These are phyloP conservation scores for Notiomystis cincta DNA, from an alignment of 2,113 vertebrate genomes.

Conservation along the genomic window DNA sequence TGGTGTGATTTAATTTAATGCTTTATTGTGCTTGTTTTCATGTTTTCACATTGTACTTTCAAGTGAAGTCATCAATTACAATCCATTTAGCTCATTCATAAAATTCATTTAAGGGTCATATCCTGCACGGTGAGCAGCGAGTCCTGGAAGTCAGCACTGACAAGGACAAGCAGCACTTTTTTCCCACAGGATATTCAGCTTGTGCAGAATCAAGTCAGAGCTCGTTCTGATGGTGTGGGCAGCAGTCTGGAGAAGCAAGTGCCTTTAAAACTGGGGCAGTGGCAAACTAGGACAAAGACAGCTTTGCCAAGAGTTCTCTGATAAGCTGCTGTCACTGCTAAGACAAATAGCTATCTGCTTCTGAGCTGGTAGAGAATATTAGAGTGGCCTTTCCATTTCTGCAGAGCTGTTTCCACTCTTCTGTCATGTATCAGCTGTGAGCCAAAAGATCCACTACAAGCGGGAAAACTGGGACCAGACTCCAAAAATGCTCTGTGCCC, in stretches of 20 bases:
- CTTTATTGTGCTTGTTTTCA: neutral
- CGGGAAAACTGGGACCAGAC: neutral
- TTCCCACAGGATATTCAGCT: neutral
- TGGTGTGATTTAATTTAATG: neutral
- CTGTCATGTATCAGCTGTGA: neutral
- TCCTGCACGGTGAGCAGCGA: neutral
- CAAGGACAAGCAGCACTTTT: neutral
- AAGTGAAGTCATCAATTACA: constrained; percentile 28
- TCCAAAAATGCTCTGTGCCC: neutral
- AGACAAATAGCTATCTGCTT: neutral
- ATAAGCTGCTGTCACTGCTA: neutral
- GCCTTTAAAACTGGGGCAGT: neutral
- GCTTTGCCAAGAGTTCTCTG: neutral
- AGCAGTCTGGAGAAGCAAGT: neutral
- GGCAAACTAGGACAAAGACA: neutral
- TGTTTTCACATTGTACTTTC: neutral
- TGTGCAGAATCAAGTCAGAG: neutral
- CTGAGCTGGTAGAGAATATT: neutral
- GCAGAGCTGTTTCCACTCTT: neutral
- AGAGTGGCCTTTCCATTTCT: neutral
- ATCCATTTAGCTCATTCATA: constrained; percentile 51
- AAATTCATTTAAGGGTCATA: constrained; percentile 22
- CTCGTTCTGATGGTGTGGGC: neutral
- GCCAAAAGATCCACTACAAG: neutral
- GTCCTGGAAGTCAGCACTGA: neutral